Evolutionary conservation across 2,797 vertebrate species (phyloP).

Genomic region (Nyctalus aviator): DNA sequence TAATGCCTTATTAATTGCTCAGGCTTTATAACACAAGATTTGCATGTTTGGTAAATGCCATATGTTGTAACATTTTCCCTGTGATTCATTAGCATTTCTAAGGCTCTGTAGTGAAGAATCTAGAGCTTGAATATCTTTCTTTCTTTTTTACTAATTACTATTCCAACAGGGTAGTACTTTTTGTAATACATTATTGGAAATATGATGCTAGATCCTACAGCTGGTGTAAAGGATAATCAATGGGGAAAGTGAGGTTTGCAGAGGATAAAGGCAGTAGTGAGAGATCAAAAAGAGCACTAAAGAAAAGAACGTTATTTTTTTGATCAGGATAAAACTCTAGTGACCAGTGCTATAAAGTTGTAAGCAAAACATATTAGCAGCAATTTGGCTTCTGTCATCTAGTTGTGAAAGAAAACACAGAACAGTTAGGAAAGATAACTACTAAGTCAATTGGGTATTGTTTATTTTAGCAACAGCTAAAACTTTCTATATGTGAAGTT

Average conservation of each 20-base stretch:
- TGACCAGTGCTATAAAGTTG: not conserved
- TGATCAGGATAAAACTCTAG: not conserved
- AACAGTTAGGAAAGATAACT: not conserved
- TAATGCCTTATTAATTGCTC: not conserved
- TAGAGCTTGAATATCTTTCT: not conserved
- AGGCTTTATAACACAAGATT: not conserved
- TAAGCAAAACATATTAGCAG: not conserved
- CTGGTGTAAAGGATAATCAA: not conserved
- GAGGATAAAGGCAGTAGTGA: not conserved
- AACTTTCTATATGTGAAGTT: constrained; percentile 9
- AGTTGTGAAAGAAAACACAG: not conserved
- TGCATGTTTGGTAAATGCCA: not conserved
- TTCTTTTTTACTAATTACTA: not conserved
- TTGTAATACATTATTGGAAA: constrained; percentile 19
- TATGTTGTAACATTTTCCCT: not conserved
- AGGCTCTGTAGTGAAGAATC: not conserved
- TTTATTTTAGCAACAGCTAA: not conserved
- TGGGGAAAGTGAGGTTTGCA: not conserved
- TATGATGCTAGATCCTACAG: not conserved
- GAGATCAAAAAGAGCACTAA: not conserved
- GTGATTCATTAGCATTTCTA: not conserved
- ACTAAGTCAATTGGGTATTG: not conserved
- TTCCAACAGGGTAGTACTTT: not conserved
- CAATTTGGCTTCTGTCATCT: not conserved
- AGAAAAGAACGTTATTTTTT: not conserved